Evolutionary conservation across 2,113 vertebrate genomes (phyloP), one percentile per base, ranked within the genome.

Genomic region (Alethe diademata): DNA sequence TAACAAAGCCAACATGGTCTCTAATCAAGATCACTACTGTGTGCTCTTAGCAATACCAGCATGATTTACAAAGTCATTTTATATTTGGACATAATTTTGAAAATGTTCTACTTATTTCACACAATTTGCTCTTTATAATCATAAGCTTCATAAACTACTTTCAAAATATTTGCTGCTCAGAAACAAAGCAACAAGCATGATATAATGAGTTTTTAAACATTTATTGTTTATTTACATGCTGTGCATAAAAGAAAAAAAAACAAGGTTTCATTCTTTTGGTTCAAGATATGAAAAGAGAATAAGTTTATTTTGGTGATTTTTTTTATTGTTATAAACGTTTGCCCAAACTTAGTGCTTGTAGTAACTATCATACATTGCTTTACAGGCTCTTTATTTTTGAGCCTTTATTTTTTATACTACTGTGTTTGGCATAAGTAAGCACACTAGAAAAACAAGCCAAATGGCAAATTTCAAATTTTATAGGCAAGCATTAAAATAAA

Each of bases 1-100:
- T 86, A 72, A 54, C 2, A 43, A 73, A 72, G 10, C 19, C 33
- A 40, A 19, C 7, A 6, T 45, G 9, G 6, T 69, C 58, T 60
- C 22, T 40, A 11, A 78, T 12, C 25, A 56, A 66, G 45, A 67
- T 3, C 29, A 43, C 29, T 66, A 8, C 23, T 83, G 5, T 33
- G 36, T 73, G 50, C 18, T 86, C 15, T 47, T 50, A 62, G 23
- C 45, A 67, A 51, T 71, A 24, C n/a, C 43, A 69, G 15, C 73
- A 42, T 29, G 38, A 67, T 87, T 88, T 95, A 60, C n/a, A 94
- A 93, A 95, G 45, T 61, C 7, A 31, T 79, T 95, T 92, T 20
- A 31, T 67, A 14, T 82, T 84, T 78, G 31, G 33, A 60, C 86
- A 87, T 83, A 45, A 81, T 64, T 82, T 60, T 80, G 29, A 79